Conservation (phyloP, 2,113 vertebrate genomes). For the Leptosomus discolor region DNA sequence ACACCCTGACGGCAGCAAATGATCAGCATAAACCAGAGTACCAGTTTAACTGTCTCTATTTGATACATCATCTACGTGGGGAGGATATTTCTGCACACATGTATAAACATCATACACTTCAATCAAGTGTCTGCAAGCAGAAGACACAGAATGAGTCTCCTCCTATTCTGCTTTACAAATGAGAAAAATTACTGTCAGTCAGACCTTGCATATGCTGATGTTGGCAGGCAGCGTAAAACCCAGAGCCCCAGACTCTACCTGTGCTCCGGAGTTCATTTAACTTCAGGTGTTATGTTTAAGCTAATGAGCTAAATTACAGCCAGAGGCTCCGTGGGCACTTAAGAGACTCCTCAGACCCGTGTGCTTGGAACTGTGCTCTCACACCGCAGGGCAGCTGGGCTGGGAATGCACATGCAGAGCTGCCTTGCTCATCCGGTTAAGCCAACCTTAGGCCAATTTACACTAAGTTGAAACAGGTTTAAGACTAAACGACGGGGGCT, state of each 20-base stretch:
- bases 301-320: background rate
- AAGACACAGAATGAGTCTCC: background rate
- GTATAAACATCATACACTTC: background rate
- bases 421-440: background rate
- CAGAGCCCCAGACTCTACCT: background rate
- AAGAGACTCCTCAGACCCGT: background rate
- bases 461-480: background rate
- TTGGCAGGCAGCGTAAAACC: no score
- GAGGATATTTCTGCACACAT: background rate
- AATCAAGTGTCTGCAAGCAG: background rate
- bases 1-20: accelerated
- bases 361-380: no score
- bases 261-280: background rate
- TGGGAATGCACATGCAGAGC: accelerated
- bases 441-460: background rate
- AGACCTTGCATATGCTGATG: background rate
- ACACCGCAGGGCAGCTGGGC: background rate
- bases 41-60: background rate
- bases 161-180: background rate
- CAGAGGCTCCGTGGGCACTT: background rate
- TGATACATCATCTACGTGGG: background rate
- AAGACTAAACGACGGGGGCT: background rate
- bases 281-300: background rate
- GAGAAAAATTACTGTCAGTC: background rate
- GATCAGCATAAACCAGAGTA: background rate